Conservation (phyloP, 1,140 invertebrate species). For the Calephelis virginiensis region DNA sequence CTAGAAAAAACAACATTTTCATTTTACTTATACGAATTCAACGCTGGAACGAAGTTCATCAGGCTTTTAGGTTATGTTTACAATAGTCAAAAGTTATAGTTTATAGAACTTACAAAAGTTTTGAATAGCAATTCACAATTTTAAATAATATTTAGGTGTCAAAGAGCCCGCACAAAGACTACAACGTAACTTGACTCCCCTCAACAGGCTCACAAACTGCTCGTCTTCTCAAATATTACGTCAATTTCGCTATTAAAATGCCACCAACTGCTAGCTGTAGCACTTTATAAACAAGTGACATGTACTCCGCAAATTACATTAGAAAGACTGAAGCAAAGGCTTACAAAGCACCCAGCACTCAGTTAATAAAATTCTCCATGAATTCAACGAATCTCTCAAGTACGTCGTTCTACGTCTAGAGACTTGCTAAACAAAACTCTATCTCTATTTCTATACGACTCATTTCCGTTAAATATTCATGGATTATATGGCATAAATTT, state of each 20-base stretch:
- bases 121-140: too few species aligned
- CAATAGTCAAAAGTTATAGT: too few species aligned
- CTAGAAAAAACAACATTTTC: too few species aligned
- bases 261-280: not conserved
- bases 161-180: too few species aligned
- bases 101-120: too few species aligned
- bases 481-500: not conserved
- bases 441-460: not conserved
- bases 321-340: not conserved
- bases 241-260: not conserved
- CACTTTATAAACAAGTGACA: not conserved
- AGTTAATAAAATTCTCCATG: conserved; percentile 9
- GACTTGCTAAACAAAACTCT: not conserved
- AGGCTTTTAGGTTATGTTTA: too few species aligned
- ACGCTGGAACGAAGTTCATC: too few species aligned
- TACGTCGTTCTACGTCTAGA: not conserved
- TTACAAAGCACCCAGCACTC: conserved; percentile 7
- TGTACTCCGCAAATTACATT: not conserved
- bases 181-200: too few species aligned
- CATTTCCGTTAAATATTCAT: conserved; percentile 2
- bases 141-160: not conserved
- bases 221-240: not conserved
- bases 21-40: too few species aligned
- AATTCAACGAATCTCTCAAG: conserved; percentile 12
- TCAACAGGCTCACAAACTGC: too few species aligned